Evolutionary conservation across 2,113 vertebrate genomes (phyloP), one percentile per base, ranked within the genome.

Genomic region (Turdus rufiventris): DNA sequence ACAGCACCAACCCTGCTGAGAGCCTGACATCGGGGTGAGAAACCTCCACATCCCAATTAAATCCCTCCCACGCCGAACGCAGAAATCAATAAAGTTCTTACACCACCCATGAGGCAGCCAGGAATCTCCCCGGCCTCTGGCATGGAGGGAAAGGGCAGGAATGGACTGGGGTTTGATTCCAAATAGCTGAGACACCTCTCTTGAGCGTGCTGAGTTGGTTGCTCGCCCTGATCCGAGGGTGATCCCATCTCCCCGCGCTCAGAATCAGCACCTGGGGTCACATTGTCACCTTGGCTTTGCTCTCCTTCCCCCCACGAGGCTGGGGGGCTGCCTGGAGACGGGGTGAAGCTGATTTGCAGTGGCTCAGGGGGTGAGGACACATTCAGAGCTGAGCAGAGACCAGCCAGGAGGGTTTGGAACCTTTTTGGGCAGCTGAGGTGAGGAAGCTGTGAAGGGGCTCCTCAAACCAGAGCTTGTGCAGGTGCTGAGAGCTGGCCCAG

Each of bases 1-100:
- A 5, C 62, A 73, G 71, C 78, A 14, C 15, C 33, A 4, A 56
- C 78, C 89, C 94, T n/a, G 85, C 91, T 56, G 89, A 43, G 94
- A 82, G 71, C 51, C 94, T 85, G 93, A 82, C 74, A 47, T 54
- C 0, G 5, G 48, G 96, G 88, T 93, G 48, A 60, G 94, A 67
- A 95, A 94, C 43, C 63, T 91, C 93, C 78, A 2, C 42, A 25
- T 60, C 53, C 77, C 91, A 91, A 88, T 95, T 85, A 85, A 88
- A 96, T 70, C 88, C 81, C 89, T 90, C 88, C 93, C 12, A 18
- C 16, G 4, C 85, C 24, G 8, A 19, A 34, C 2, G 8, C 45
- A 76, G 78, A 18, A 85, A 95, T 96, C 94, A 47, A 91, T 93
- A 26, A 50, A 54, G 56, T 4, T 34, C 81, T 67, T 13, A 50